phyloP scores from a whole-genome alignment of 1,140 invertebrate species.

The Cherax quadricarinatus region DNA sequence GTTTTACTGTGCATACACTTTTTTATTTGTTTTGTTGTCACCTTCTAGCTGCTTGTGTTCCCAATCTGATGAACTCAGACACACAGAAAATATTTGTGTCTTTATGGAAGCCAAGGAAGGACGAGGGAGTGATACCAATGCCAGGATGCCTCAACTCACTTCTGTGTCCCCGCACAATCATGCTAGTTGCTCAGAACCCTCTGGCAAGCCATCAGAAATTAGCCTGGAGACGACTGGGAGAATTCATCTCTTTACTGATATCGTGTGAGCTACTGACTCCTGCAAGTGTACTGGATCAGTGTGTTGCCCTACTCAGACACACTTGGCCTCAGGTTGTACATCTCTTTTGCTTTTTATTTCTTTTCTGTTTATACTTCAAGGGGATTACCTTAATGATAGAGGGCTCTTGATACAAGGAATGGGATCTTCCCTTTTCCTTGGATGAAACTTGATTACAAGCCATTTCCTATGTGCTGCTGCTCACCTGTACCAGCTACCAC shows the following conservation, averaged over 20 bases:
- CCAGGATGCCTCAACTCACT: conserved; percentile 33
- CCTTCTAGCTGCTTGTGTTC: conserved; percentile 38
- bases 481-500: too few species aligned
- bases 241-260: conserved; percentile 30
- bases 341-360: not conserved
- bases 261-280: conserved; percentile 13
- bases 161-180: conserved; percentile 36
- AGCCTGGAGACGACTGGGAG: conserved; percentile 36
- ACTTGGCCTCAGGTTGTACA: conserved; percentile 46
- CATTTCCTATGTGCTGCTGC: too few species aligned
- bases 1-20: too few species aligned
- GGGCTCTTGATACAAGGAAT: too few species aligned
- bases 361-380: not conserved
- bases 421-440: too few species aligned
- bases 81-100: conserved; percentile 35
- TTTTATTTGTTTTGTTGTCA: not conserved
- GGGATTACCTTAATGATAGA: not conserved
- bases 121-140: conserved; percentile 25
- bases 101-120: conserved; percentile 38
- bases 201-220: not conserved
- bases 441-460: too few species aligned
- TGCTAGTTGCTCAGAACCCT: conserved; percentile 57
- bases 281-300: conserved; percentile 39
- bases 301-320: conserved; percentile 41
- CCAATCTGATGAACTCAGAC: conserved; percentile 26